These are phyloP conservation scores for Rhabdomys dilectus DNA, from an alignment of 2,113 vertebrate species.

Conservation along the genomic window DNA sequence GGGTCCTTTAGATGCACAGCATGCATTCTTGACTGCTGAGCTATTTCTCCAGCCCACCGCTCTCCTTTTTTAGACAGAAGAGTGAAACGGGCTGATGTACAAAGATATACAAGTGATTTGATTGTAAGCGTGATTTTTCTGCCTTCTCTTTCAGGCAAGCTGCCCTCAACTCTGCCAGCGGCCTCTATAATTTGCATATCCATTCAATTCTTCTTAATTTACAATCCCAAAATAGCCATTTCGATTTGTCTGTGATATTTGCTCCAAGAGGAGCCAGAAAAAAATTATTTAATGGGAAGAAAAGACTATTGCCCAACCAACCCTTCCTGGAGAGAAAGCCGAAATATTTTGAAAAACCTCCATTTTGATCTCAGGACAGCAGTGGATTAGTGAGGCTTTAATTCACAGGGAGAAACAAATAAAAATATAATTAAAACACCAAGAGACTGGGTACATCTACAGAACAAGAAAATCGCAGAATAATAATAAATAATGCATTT, in stretches of 20 bases:
- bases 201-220: background rate
- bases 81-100: slow-evolving; percentile 3
- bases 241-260: slow-evolving; percentile 42
- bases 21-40: background rate
- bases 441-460: background rate
- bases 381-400: background rate
- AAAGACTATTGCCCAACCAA: slow-evolving; percentile 21
- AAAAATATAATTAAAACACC: background rate
- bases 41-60: background rate
- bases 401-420: background rate
- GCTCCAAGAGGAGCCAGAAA: slow-evolving; percentile 25
- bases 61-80: slow-evolving; percentile 31
- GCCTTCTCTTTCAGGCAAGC: slow-evolving; percentile 60
- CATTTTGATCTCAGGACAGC: background rate
- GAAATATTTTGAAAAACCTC: slow-evolving; percentile 16
- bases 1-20: background rate
- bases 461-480: background rate
- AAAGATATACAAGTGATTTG: slow-evolving; percentile 22
- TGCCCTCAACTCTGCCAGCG: slow-evolving; percentile 53
- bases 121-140: slow-evolving; percentile 33
- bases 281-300: slow-evolving; percentile 39
- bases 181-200: slow-evolving; percentile 1
- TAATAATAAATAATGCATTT: background rate
- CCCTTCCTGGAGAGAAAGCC: background rate
- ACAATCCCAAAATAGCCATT: background rate